These are phyloP conservation scores for Parnassius mnemosyne DNA, from an alignment of 2,888 invertebrate genomes.

Conservation along the genomic window DNA sequence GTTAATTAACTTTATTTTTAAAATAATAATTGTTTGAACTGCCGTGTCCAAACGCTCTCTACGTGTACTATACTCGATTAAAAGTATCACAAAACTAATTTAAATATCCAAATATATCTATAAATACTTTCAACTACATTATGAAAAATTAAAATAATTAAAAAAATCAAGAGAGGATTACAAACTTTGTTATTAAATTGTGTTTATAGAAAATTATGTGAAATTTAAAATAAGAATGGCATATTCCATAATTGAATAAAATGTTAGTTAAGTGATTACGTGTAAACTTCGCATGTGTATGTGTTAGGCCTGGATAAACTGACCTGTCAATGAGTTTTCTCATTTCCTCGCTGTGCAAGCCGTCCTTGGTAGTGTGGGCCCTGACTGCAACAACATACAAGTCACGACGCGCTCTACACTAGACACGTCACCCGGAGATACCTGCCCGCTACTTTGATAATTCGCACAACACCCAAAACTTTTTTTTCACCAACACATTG, in stretches of 20 bases:
- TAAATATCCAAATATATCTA: too few species aligned
- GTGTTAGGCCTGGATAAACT: slow-evolving; percentile 73
- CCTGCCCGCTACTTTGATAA: slow-evolving; percentile 55
- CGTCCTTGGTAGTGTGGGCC: slow-evolving; percentile 90
- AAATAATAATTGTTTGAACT: too few species aligned
- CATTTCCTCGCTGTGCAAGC: slow-evolving; percentile 97
- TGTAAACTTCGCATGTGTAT: slow-evolving; percentile 27
- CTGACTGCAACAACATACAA: slow-evolving; percentile 82
- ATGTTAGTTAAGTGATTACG: slow-evolving; percentile 26
- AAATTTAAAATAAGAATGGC: neutral
- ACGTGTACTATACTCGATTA: too few species aligned
- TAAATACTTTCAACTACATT: too few species aligned
- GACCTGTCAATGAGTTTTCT: slow-evolving; percentile 98
- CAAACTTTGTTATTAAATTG: neutral
- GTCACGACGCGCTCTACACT: slow-evolving; percentile 76
- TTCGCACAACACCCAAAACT: slow-evolving; percentile 48
- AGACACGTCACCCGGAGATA: slow-evolving; percentile 62
- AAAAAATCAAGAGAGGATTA: too few species aligned
- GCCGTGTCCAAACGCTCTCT: too few species aligned
- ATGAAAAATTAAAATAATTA: too few species aligned
- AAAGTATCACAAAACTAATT: too few species aligned
- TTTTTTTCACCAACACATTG: neutral
- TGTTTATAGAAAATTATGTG: neutral
- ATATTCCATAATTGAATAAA: neutral
- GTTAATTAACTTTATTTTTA: too few species aligned